Evolutionary conservation across 2,888 invertebrate species (phyloP), one percentile per base, ranked within the genome.

Genomic region (Temnothorax ravouxi): DNA sequence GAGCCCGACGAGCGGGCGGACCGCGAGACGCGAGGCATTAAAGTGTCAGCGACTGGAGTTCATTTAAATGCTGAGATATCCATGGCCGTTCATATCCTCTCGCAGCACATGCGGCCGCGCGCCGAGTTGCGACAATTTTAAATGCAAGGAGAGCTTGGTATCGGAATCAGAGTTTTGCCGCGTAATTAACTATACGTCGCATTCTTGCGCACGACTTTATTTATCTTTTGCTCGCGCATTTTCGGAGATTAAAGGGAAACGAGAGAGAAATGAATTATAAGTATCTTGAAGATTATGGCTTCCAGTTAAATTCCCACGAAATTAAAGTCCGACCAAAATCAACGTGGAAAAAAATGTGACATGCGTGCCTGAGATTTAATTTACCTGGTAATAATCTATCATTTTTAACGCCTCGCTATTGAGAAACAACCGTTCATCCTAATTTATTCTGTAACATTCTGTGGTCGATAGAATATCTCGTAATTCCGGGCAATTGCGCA

Each of bases 1-100:
- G 80, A 34, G 64, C 15, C 50, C 21, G 59, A 52, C 62, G 50
- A 38, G 50, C 69, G 71, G 50, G 34, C n/a, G 50, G 74, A 0
- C 72, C 69, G 52, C 81, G 86, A 85, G 86, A 87, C 86, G 85
- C 76, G 86, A 69, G 80, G 71, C 88, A 91, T 91, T 91, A 91
- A 91, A 88, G 87, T 86, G 91, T 91, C 91, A 91, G 79, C 92
- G 89, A 50, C 29, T 52, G 56, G 81, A 77, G 83, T 91, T 89
- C 91, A 85, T 91, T 91, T 92, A 84, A 89, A 87, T 91, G 89
- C 87, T 50, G 67, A 67, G 87, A 85, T 88, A 85, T 84, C 90
- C 84, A 85, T 25, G 84, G 71, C 38, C 64, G 69, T 69, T 74
- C 38, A 69, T 44, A 38, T 54, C 52, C 66, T 69, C 64, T 69